Evolutionary conservation across 2,113 vertebrate genomes (phyloP).

Genomic region (Bettongia penicillata): DNA sequence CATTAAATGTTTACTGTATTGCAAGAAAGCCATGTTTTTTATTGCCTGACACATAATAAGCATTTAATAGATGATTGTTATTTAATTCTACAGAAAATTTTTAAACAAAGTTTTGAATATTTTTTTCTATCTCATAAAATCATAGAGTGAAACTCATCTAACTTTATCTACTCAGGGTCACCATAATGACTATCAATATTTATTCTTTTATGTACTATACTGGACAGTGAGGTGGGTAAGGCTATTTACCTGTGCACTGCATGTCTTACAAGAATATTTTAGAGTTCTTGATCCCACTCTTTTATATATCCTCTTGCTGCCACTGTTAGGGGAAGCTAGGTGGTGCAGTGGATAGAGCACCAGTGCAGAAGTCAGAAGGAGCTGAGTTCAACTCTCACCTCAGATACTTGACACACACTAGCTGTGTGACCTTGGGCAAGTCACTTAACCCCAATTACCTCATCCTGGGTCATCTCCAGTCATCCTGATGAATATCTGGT

Average conservation of each 20-base stretch:
- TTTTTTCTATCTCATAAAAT: slow-evolving; percentile 59
- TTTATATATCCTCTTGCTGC: not conserved
- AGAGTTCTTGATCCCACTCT: not conserved
- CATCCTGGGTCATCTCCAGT: too few species aligned
- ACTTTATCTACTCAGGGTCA: not conserved
- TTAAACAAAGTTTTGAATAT: slow-evolving; percentile 52
- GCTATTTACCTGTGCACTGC: not conserved
- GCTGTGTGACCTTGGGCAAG: too few species aligned
- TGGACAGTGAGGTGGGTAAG: not conserved
- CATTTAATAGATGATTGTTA: not conserved
- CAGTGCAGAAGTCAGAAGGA: too few species aligned
- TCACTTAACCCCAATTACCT: too few species aligned
- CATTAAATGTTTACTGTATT: not conserved
- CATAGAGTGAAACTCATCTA: slow-evolving; percentile 47
- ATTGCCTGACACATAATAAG: not conserved
- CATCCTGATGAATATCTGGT: too few species aligned
- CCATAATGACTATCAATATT: not conserved
- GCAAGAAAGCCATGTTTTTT: not conserved
- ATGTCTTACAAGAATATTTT: not conserved
- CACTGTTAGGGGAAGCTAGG: too few species aligned
- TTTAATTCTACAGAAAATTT: slow-evolving; percentile 5
- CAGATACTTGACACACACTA: too few species aligned
- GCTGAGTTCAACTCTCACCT: too few species aligned
- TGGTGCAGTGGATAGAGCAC: too few species aligned
- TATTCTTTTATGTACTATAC: not conserved